Base-by-base conservation (phyloP, 1,140 invertebrate species). In the Calliopsis andreniformis region DNA sequence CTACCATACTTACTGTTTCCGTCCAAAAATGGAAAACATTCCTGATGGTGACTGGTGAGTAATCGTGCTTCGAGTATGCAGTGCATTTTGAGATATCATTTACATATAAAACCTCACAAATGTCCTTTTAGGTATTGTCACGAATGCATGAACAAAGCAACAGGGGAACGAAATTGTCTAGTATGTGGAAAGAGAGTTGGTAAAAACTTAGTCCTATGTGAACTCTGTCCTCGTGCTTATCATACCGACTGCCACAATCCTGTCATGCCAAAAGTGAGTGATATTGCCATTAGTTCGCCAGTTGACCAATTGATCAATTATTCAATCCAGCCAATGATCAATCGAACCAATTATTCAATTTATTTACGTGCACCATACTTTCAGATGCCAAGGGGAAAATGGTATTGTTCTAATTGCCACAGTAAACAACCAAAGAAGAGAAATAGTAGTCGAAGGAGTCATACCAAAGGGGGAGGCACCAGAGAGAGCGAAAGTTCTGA, bases 1-100 rank as follows among this genome's bases (percentile, higher is more conserved):
- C 59, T 99, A 99, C 91, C 98, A 99, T 93, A 99, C 97, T 55
- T 99, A 99, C 90, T 99, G 98, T 93, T 99, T 99, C 93, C 98
- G 98, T 93, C 98, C 98, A 81, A 96, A 97, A 92, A 97, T 99
- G 96, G 97, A 98, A 71, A 96, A 96, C 86, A 98, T 97, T 92
- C 98, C 98, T 47, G 98, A 99, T 87, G 98, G 98, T 76, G 98
- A 99, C 90, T 99, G 98, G 98, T 99, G 88, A 94, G 94, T 91
- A 67, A 42, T 70, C 30, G 2, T 0, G 3, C 10, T 30, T 18
- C 56, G n/a, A 39, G 43, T 4, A 3, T 16, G 1, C 3, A 3
- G 3, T 10, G 0, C 8, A 16, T 7, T 3, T 3, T 10, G 28
- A 23, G 14, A 42, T 6, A 23, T 0, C 3, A n/a, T 45, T 16